A percentile compares a stretch with the other conserved stretches of the same genome.
Conservation (phyloP, 2,797 vertebrate genomes). For the Hylomyscus alleni region DNA sequence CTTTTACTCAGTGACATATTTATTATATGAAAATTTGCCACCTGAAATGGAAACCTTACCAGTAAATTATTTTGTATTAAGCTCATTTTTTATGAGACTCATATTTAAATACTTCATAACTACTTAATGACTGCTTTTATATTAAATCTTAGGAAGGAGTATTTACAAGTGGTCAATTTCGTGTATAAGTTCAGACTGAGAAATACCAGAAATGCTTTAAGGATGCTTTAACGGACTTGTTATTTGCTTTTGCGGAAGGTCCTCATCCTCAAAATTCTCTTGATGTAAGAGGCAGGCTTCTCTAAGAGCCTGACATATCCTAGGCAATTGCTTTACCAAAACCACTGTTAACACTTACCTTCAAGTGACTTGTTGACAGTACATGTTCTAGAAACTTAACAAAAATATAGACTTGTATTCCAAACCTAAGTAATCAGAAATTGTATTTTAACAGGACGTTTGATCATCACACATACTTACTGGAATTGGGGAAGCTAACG, state of each 20-base stretch:
- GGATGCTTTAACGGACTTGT: background rate
- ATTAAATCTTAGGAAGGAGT: background rate
- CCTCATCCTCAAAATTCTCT: background rate
- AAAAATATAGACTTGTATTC: background rate
- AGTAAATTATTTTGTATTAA: slow-evolving; percentile 6
- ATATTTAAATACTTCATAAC: slow-evolving; percentile 3
- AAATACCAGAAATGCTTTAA: background rate
- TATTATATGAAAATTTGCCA: background rate
- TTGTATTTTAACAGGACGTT: background rate
- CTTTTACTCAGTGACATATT: background rate
- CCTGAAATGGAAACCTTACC: background rate
- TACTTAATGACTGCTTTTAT: background rate
- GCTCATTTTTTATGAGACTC: background rate
- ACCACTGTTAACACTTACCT: background rate
- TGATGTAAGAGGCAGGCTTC: background rate
- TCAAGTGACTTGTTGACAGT: background rate
- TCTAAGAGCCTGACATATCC: background rate
- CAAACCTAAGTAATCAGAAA: background rate
- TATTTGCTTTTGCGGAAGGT: background rate
- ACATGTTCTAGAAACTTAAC: background rate
- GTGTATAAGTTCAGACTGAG: background rate
- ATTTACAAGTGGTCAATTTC: background rate
- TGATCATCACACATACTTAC: background rate
- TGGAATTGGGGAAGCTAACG: background rate
- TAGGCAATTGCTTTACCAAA: background rate